Base-by-base conservation (phyloP, 2,888 invertebrate species). In the Phortica magna region DNA sequence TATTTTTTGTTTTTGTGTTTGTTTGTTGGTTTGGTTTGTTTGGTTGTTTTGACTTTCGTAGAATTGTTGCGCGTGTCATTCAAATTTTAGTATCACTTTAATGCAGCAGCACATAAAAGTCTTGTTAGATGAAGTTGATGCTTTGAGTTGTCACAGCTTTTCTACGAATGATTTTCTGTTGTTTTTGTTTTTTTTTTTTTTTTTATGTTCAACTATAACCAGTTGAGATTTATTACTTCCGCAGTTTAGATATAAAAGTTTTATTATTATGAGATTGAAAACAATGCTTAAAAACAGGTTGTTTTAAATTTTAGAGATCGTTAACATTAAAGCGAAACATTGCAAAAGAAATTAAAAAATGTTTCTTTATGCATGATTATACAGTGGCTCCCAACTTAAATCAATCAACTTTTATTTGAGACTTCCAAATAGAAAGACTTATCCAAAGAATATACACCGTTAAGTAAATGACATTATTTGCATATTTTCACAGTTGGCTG, bases 191-290 rank as follows among this genome's bases (percentile, higher is more conserved):
- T 19, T 17, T 14, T 2, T 57, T 17, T 57, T 7, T 59, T 59
- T 9, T 14, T 48, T 48, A 9, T 12, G 48, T 48, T 48, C 10
- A 17, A 61, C 19, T 61, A 61, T 14, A 65, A 65, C 65, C 12
- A 39, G 65, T 65, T 65, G n/a, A 65, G 65, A 65, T 31, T 65
- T 65, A 65, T 65, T 19, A 39, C 65, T 65, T 65, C 65, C 65
- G 65, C 41, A 17, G 65, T 39, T 17, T 61, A 22, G 10, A 61
- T 12, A 61, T 61, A 61, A 17, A 19, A 19, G 17, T 61, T 61
- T 61, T 61, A 3, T 61, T 17, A 19, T 61, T 48, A 48, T 61
- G 61, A 61, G 31, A 17, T 61, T 61, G 22, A 22, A 7, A 14
- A 31, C 31, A 31, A 31, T 31, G 31, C 31, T 31, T 31, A 31